A percentile compares a stretch with the other conserved stretches of the same genome.
Conservation (phyloP, 2,797 vertebrate genomes). For the Sciaenops ocellatus region DNA sequence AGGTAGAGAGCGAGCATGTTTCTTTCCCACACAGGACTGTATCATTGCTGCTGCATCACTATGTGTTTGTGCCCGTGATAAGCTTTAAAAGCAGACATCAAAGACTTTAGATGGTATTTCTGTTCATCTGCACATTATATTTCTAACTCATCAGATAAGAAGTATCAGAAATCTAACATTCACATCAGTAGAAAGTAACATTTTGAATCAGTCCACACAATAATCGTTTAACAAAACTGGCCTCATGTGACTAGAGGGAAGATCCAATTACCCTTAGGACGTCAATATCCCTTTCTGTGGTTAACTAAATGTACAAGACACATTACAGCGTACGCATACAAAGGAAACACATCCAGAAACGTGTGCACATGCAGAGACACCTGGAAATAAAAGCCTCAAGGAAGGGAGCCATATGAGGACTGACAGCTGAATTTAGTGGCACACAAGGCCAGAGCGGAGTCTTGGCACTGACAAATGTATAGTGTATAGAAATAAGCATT, state of each 20-base stretch:
- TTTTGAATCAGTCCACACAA: conserved; percentile 45
- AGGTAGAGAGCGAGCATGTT: conserved; percentile 9
- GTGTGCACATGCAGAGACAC: neutral
- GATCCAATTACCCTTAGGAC: conserved; percentile 64
- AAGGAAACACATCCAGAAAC: conserved; percentile 32
- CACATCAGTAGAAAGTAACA: conserved; percentile 49
- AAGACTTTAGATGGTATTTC: conserved; percentile 8
- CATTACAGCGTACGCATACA: conserved; percentile 3
- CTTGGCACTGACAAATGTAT: conserved; percentile 64
- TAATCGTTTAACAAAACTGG: conserved; percentile 54
- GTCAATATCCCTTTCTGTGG: conserved; percentile 38
- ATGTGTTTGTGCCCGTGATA: conserved; percentile 2
- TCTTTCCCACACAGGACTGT: neutral
- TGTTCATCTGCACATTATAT: neutral
- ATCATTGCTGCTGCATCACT: neutral
- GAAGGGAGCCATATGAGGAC: conserved; percentile 39
- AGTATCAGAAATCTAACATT: conserved; percentile 44
- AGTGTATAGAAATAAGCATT: conserved; percentile 66
- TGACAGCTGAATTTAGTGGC: conserved; percentile 66
- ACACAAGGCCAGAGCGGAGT: conserved; percentile 51
- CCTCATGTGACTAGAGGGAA: conserved; percentile 55
- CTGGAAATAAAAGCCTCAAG: conserved; percentile 37
- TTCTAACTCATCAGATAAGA: conserved; percentile 35
- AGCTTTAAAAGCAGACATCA: conserved; percentile 39
- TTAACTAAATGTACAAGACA: conserved; percentile 37